A percentile compares a stretch with the other conserved stretches of the same genome.
phyloP scores from a whole-genome alignment of 2,113 vertebrate genomes.

The Pogonocichla stellata region DNA sequence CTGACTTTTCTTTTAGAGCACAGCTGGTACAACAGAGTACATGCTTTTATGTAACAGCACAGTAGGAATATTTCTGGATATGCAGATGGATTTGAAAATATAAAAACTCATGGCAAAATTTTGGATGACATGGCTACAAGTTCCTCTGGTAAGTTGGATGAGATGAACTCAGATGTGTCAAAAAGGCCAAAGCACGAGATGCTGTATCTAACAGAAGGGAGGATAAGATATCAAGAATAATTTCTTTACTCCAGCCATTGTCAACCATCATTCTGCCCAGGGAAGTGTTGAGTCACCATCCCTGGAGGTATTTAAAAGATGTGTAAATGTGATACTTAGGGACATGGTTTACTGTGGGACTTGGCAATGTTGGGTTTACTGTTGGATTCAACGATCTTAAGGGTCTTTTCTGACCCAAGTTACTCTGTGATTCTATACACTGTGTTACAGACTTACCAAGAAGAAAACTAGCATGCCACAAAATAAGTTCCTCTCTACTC shows the following conservation, averaged over 20 bases:
- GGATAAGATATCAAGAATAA: background rate
- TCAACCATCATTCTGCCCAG: background rate
- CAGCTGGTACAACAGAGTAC: background rate
- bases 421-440: background rate
- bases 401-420: background rate
- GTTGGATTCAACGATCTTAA: background rate
- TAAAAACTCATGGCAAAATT: background rate
- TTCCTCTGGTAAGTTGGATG: background rate
- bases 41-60: background rate
- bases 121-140: background rate
- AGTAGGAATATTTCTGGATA: background rate
- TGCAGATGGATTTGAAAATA: background rate
- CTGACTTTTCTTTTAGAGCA: background rate
- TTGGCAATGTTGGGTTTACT: background rate
- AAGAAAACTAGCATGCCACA: background rate
- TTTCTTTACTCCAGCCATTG: background rate
- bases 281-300: background rate
- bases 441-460: background rate
- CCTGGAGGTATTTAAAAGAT: background rate
- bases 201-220: background rate
- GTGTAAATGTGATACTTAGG: accelerated
- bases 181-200: background rate
- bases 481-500: background rate
- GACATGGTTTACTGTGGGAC: background rate
- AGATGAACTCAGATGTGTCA: background rate